These are phyloP conservation scores for Saguinus imperator DNA, from an alignment of 2,113 vertebrate genomes.

Conservation along the genomic window DNA sequence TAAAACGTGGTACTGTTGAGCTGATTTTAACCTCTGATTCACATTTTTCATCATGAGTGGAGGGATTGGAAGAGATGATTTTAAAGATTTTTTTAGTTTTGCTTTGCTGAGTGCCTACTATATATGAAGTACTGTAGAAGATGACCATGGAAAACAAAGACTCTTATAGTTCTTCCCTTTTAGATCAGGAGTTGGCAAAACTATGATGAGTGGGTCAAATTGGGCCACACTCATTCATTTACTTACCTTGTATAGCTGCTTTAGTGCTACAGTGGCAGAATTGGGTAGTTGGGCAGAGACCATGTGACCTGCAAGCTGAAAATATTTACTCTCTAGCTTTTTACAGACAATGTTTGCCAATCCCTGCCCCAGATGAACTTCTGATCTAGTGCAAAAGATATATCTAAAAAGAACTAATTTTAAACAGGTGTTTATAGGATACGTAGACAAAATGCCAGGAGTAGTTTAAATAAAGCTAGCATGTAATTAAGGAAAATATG, in stretches of 20 bases:
- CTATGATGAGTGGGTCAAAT: neutral
- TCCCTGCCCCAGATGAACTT: neutral
- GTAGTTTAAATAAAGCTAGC: slow-evolving; percentile 30
- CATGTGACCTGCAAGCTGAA: neutral
- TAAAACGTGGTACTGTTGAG: neutral
- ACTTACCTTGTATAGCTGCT: neutral
- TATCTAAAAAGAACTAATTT: slow-evolving; percentile 25
- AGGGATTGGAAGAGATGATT: neutral
- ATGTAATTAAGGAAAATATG: neutral
- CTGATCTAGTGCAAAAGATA: neutral
- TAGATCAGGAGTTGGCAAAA: neutral
- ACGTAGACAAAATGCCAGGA: neutral
- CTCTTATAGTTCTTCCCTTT: neutral
- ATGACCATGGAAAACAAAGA: neutral
- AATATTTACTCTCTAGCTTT: neutral
- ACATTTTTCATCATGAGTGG: slow-evolving; percentile 29
- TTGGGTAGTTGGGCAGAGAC: neutral
- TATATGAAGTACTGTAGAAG: neutral
- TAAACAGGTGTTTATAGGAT: slow-evolving; percentile 9
- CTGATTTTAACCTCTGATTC: neutral
- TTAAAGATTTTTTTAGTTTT: neutral
- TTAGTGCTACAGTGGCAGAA: neutral
- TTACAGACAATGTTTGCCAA: neutral
- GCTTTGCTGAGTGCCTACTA: neutral
- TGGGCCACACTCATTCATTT: neutral